Base-by-base conservation (phyloP, 2,797 vertebrate species). In the Protonibea diacanthus region DNA sequence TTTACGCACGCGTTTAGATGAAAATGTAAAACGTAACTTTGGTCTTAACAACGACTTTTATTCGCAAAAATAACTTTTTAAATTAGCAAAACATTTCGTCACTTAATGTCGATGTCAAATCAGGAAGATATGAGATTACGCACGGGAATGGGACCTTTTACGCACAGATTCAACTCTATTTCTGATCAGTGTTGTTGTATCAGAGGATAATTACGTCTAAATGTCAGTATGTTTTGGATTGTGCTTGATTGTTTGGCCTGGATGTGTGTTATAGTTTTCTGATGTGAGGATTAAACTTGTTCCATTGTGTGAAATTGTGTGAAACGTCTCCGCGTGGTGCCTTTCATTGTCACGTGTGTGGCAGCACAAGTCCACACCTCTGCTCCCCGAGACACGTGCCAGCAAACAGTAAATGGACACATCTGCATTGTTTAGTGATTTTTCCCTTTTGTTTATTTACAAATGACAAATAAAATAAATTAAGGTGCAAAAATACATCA, bases 401-500 rank as follows among this genome's bases (percentile, higher is more conserved):
- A 55, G 48, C 4, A 58, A 57, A 66, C 53, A 71, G 48, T 47
- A 7, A 76, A 47, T 15, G 44, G 42, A 70, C 56, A 45, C 64
- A 44, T 0, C 10, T 0, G 20, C 47, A 8, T 17, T 12, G 14
- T 7, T 44, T 10, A 6, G 4, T 10, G 7, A 25, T 45, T 57
- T 76, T 72, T 12, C 8, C 8, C 2, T 52, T 74, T 73, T 55
- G 49, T 87, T 89, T 80, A 84, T 86, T 80, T 64, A 77, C 56
- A 76, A 52, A 74, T 42, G 63, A 64, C 63, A 78, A 74, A 79
- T 67, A 75, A 33, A 89, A 81, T 89, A 87, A 87, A 82, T 86
- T 82, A 87, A 83, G 79, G 88, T 85, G 88, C 85, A 86, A 84
- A 85, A 63, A 75, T 65, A 57, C 63, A 38, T 58, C 7, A 71